Base-by-base conservation (phyloP, 2,797 vertebrate species). In the Orestias chungarensis region DNA sequence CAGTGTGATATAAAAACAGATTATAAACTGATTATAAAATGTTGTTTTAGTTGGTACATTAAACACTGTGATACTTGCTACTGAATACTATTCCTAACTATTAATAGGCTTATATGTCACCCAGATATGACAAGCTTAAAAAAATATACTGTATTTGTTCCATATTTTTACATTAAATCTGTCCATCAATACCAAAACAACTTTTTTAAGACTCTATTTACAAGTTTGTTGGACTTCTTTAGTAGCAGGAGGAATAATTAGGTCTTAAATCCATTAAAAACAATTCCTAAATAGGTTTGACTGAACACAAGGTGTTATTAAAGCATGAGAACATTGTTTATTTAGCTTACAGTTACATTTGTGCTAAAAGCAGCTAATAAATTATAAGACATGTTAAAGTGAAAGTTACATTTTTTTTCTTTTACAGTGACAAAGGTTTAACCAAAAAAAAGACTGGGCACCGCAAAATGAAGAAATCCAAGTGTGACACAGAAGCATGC, bases 381-480 rank as follows among this genome's bases (percentile, higher is more conserved):
- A 14, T 29, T 47, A 23, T 50, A 44, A 65, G n/a, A 12, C 11
- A 25, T 50, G 3, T 71, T 7, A 44, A 27, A 49, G 7, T 12
- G 20, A 5, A 38, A 57, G 61, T 64, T 70, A 74, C 7, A 15
- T 38, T 64, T 68, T 75, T 73, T 61, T 64, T 66, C 6, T 50
- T 33, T 82, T 67, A n/a, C 65, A 96, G 96, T 70, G 94, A 95
- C 57, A 91, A 91, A 70, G 82, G 52, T 14, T 66, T 76, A 44
- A 59, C 65, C 61, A 82, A 83, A 0, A 93, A 93, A 42, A 94
- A 92, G 78, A 92, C 79, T 0, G 74, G 85, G 15, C 80, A 88
- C 74, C 95, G 91, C 12, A 95, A 94, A 81, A 92, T 84, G 79
- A 96, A 95, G 86, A 94, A 83, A 81, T 91, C 85, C 68, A 96